These are phyloP conservation scores for Calameuta filiformis DNA, from an alignment of 2,888 invertebrate genomes.

Conservation along the genomic window DNA sequence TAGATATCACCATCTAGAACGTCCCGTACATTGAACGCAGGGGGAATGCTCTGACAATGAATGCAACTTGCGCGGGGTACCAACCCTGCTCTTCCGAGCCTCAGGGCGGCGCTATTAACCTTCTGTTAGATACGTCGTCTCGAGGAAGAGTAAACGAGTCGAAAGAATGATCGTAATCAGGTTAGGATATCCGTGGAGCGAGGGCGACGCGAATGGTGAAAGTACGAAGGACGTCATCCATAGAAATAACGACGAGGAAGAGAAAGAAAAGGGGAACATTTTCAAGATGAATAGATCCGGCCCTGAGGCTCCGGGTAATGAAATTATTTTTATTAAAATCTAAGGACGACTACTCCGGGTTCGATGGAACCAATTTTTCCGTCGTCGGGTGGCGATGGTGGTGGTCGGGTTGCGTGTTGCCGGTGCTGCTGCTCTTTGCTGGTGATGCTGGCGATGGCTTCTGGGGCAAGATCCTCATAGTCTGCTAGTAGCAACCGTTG, in stretches of 20 bases:
- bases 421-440: not conserved
- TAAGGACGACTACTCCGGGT: conserved; percentile 70
- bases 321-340: conserved; percentile 69
- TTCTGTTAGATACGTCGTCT: not conserved
- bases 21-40: conserved; percentile 45
- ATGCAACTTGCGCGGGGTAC: conserved; percentile 37
- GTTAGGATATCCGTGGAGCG: not conserved
- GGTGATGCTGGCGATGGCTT: not conserved
- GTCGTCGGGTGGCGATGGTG: conserved; percentile 20
- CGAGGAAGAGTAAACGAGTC: not conserved
- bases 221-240: not conserved
- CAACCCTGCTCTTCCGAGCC: conserved; percentile 32
- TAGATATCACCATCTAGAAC: conserved; percentile 19
- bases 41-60: conserved; percentile 46
- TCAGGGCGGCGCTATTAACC: not conserved
- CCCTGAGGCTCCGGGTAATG: conserved; percentile 62
- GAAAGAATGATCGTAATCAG: not conserved
- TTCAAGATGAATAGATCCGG: conserved; percentile 35
- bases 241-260: not conserved
- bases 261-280: not conserved
- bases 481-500: not conserved
- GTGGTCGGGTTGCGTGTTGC: not conserved
- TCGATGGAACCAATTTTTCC: conserved; percentile 61
- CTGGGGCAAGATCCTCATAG: not conserved
- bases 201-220: not conserved